Conservation (phyloP, 1,140 invertebrate genomes). For the Trichonephila clavata region DNA sequence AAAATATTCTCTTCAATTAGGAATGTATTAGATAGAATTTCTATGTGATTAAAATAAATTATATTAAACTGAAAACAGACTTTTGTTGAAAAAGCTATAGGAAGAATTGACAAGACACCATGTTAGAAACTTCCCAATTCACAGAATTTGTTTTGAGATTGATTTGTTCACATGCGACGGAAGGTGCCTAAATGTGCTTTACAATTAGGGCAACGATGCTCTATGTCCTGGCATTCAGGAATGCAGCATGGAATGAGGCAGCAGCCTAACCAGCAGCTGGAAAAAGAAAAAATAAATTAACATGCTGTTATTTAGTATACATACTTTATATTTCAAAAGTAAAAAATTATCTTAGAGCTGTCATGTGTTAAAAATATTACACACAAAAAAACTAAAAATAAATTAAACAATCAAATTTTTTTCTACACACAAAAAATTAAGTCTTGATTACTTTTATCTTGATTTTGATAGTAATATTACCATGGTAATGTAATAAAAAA, state of each 20-base stretch:
- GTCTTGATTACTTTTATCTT: no score
- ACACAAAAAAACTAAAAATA: no score
- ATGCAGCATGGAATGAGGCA: slow-evolving; percentile 95
- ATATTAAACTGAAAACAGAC: neutral
- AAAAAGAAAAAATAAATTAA: slow-evolving; percentile 78
- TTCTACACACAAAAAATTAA: no score
- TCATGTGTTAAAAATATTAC: no score
- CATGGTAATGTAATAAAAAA: no score
- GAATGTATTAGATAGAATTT: slow-evolving; percentile 42
- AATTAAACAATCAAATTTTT: no score
- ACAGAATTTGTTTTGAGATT: neutral
- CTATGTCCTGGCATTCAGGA: slow-evolving; percentile 92
- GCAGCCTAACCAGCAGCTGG: slow-evolving; percentile 88
- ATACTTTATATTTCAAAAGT: no score
- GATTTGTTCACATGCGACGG: slow-evolving; percentile 68
- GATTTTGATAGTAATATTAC: no score
- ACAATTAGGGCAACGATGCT: slow-evolving; percentile 93
- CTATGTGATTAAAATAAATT: slow-evolving; percentile 21
- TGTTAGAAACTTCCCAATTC: neutral
- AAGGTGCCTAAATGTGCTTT: slow-evolving; percentile 89
- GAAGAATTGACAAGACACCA: neutral
- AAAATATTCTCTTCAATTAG: slow-evolving; percentile 42
- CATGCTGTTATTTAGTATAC: no score
- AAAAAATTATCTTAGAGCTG: no score
- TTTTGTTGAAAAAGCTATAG: neutral